Evolutionary conservation across 2,113 vertebrate genomes (phyloP).

Genomic region (Eonycteris spelaea): DNA sequence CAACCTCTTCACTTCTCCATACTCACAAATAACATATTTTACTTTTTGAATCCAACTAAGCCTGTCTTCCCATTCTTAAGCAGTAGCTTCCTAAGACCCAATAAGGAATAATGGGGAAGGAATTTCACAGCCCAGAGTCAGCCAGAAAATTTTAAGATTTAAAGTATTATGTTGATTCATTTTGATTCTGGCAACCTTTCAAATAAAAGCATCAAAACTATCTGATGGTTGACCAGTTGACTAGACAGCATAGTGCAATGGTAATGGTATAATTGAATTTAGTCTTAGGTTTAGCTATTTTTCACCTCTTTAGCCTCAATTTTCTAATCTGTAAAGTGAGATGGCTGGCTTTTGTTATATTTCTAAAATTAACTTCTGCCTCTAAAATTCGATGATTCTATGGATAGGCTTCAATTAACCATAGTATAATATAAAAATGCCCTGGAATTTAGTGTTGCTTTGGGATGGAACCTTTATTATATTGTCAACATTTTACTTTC

Average conservation of each 20-base stretch:
- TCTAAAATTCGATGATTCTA: background rate
- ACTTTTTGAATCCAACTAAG: background rate
- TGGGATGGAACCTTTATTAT: background rate
- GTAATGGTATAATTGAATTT: background rate
- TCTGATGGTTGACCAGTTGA: background rate
- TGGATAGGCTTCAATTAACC: background rate
- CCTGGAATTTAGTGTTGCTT: background rate
- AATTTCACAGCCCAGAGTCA: background rate
- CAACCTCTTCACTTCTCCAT: background rate
- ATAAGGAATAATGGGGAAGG: background rate
- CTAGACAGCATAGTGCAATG: background rate
- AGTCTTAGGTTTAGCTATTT: background rate
- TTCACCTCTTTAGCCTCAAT: background rate
- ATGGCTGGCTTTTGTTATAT: background rate
- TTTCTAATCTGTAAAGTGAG: background rate
- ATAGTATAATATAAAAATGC: background rate
- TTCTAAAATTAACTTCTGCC: background rate
- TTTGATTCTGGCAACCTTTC: background rate
- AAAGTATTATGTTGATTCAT: background rate
- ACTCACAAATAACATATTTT: slow-evolving; percentile 2
- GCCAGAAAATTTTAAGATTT: background rate
- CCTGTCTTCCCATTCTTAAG: background rate
- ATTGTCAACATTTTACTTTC: background rate
- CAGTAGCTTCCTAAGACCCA: background rate
- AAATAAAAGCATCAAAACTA: background rate